phyloP scores from a whole-genome alignment of 2,113 vertebrate genomes.

The Anseranas semipalmata region DNA sequence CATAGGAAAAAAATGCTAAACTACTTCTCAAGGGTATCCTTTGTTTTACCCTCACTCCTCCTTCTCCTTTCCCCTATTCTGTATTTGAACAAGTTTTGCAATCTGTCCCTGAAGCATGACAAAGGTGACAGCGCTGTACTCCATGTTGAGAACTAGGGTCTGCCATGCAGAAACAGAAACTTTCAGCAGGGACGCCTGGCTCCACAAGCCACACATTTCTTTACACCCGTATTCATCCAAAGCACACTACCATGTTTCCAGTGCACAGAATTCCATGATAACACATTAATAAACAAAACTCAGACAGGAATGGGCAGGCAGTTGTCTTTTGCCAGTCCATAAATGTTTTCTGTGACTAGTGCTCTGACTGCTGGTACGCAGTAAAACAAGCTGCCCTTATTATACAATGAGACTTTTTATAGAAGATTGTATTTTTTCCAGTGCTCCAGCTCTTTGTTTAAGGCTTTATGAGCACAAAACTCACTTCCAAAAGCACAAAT shows the following conservation, averaged over 20 bases:
- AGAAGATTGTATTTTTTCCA: conserved; percentile 27
- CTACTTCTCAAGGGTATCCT: neutral
- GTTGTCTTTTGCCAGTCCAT: neutral
- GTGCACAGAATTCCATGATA: neutral
- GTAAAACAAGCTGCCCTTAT: conserved; percentile 7
- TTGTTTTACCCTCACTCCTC: conserved; percentile 27
- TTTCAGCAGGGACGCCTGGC: neutral
- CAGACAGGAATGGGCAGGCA: neutral
- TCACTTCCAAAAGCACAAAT: conserved; percentile 10
- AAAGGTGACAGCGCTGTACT: conserved; percentile 1
- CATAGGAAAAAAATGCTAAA: neutral
- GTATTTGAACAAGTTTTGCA: conserved; percentile 29
- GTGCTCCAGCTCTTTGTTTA: neutral
- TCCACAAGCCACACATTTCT: rapidly evolving
- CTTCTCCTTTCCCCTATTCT: conserved; percentile 24
- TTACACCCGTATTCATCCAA: neutral
- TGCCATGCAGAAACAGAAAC: neutral
- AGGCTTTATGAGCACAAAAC: conserved; percentile 7
- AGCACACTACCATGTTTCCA: neutral
- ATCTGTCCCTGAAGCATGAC: neutral
- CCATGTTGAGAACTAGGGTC: neutral
- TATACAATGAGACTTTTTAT: conserved; percentile 25
- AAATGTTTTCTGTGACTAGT: neutral
- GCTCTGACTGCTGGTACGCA: neutral
- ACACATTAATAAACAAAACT: neutral